Base-by-base conservation (phyloP, 2,797 vertebrate genomes). In the Cuniculus paca region DNA sequence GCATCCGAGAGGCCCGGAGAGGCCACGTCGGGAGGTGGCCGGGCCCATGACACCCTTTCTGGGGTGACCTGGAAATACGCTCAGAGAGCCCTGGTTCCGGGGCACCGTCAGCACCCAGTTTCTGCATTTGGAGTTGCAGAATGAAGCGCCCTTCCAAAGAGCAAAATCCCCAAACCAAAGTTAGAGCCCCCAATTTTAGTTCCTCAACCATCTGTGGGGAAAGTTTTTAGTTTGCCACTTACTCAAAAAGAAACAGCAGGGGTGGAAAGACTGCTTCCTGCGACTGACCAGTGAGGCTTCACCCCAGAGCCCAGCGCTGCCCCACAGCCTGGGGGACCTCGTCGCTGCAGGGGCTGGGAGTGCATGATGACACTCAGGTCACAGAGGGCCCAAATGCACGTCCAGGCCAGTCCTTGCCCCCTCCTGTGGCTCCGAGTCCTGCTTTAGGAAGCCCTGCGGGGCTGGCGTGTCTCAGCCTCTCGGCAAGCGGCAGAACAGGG, bases 201-300 rank as follows among this genome's bases (percentile, higher is more conserved):
- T 96, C 96, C 95, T 90, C 50, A 63, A 95, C 96, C 88, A 88
- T 75, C 81, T 75, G 80, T 4, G 92, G 95, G 97, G 97, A 94
- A 97, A 96, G 60, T 96, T 93, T 95, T 42, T 75, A 90, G 88
- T 90, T 92, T 95, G 88, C 88, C 97, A 91, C 72, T 85, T 1
- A 97, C 80, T 97, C 94, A 97, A 58, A 97, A 74, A 97, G 97
- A 98, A 97, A 98, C 94, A 97, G 75, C 70, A 75, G 88, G 86
- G 77, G 88, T 92, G 83, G 94, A 97, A 96, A 96, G 84, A 50
- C 83, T 20, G 0, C 68, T 96, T 97, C 96, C 96, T 96, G 94
- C 68, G 86, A 50, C 88, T 82, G 48, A 14, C 54, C 56, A 39
- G 1, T 3, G 2, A 22, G 52, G 45, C 70, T 70, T 22, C 8